Base-by-base conservation (phyloP, 1,140 invertebrate genomes). In the Campoletis sonorensis region DNA sequence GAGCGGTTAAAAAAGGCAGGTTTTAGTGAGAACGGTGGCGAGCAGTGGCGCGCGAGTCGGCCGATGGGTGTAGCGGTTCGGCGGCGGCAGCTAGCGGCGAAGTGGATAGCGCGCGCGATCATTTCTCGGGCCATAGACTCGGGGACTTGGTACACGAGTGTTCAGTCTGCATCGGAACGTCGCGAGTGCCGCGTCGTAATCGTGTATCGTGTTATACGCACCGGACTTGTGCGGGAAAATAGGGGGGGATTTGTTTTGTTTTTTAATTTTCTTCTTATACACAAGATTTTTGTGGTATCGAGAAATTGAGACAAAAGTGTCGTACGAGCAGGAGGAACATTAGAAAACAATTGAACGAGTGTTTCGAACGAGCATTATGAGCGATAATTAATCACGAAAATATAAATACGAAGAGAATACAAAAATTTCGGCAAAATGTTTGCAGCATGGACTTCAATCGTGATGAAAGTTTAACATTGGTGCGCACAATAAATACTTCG, bases 101-200 rank as follows among this genome's bases (percentile, higher is more conserved):
- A 71, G 54, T 71, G 78, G 75, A 79, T 81, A 1, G 11, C 11
- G 68, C 68, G 26, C 68, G 68, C 68, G 68, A 37, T 15, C 71
- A 23, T 40, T 73, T 21, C 81, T 84, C 79, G 71, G 84, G 49
- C 83, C 82, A 87, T 87, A 88, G 86, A 87, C 84, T 80, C 80
- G 83, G 84, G 79, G 82, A 76, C 68, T 79, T 82, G 80, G 64
- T 79, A 80, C 84, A 76, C 82, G 86, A 79, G 75, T 83, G 80
- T 82, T 88, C 87, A 88, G 87, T 88, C 84, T 87, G 86, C 85
- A 86, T 87, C 85, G 83, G 86, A 88, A 83, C 85, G 85, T 79
- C 87, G 85, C 83, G 83, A 85, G 84, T 86, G 86, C 85, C 84
- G 87, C 72, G 84, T 84, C 84, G 86, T 72, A 8, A 21, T 73